Base-by-base conservation (phyloP, 2,888 invertebrate genomes). In the Fragum whitleyi region DNA sequence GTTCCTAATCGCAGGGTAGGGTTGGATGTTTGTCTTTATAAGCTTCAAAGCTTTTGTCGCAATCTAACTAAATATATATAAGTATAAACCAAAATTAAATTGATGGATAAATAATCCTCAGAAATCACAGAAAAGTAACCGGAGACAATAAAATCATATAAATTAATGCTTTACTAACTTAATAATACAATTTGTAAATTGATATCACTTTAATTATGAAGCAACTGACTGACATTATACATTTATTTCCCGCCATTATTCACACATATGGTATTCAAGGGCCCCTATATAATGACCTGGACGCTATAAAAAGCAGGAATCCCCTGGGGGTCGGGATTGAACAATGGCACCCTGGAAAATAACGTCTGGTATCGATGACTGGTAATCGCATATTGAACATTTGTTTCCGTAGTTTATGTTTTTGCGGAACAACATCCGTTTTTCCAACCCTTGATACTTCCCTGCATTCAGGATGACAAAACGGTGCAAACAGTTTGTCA, bases 361-460 rank as follows among this genome's bases (percentile, higher is more conserved):
- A 65, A 9, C 36, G 65, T 65, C 65, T 65, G 65, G 65, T 36
- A 65, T 42, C 14, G 42, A 36, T 42, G 42, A 23, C 42, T 65
- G 65, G 28, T 65, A 65, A 65, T 65, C 23, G 65, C 39, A 42
- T 65, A 65, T 65, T 42, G 65, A 65, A 65, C 65, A 65, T 42
- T 65, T 23, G 42, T 28, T 28, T 61, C 26, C 26, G 32, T 32
- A 11, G 61, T 28, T 61, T 61, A 26, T 57, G 57, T 47, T 57
- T 57, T 57, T 23, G 23, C 57, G 21, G 57, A 57, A 57, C 28
- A 57, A 57, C 57, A 57, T 28, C 47, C 47, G 47, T 47, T 47
- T 47, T 47, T 47, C 14, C 14, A 23, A 57, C 57, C 57, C 57
- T 57, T 57, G 2, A n/a, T 23, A 9, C 57, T 23, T 9, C 32